Percentiles rank a stretch among this genome's conserved stretches.
Conservation (phyloP, 2,797 vertebrate genomes). For the Zonotrichia albicollis region DNA sequence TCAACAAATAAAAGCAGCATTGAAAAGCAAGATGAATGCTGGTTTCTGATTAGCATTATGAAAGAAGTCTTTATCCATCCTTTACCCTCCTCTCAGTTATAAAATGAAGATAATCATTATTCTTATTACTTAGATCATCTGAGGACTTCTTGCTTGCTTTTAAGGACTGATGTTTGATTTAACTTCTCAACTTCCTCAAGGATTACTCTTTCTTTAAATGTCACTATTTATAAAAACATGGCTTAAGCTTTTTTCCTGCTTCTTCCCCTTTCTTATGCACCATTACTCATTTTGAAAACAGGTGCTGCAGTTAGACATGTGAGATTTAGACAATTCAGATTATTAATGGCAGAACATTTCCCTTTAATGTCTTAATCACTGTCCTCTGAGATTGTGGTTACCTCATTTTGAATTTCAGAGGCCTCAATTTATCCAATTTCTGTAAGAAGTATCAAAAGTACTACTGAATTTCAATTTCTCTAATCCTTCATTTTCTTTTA, state of each 20-base stretch:
- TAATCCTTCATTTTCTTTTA: neutral
- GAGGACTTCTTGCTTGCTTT: neutral
- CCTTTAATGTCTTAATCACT: neutral
- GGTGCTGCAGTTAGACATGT: neutral
- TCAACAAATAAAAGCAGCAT: neutral
- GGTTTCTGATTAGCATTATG: neutral
- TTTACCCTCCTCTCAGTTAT: neutral
- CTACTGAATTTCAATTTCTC: neutral
- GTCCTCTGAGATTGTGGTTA: neutral
- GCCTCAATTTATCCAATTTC: neutral
- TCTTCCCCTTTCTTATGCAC: neutral
- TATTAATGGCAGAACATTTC: neutral
- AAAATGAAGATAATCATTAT: neutral
- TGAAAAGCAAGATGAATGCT: neutral
- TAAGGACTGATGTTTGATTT: neutral
- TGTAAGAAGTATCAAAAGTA: neutral
- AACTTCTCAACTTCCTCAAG: neutral
- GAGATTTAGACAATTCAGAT: neutral
- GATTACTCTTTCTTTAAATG: neutral
- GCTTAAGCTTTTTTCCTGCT: neutral
- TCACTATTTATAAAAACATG: neutral
- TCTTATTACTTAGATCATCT: neutral
- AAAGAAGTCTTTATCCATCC: neutral
- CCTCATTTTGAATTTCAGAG: neutral
- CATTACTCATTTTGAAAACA: neutral